Conservation (phyloP, 2,797 vertebrate genomes). For the Sebastes itinus region DNA sequence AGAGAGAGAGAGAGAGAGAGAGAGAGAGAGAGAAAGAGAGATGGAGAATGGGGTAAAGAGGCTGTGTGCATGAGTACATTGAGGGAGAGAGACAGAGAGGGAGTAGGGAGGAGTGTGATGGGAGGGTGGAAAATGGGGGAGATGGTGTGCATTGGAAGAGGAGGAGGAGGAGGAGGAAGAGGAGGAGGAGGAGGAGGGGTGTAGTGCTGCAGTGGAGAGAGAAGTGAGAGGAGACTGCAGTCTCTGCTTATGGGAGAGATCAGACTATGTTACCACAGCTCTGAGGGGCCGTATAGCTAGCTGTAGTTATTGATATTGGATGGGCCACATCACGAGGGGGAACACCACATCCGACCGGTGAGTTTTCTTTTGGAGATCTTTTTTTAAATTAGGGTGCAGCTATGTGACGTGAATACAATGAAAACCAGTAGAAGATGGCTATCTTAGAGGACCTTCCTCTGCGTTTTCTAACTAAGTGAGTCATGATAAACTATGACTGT, state of each 20-base stretch:
- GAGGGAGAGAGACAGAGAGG: slow-evolving; percentile 51
- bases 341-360: slow-evolving; percentile 75
- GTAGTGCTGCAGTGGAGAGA: slow-evolving; percentile 84
- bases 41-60: slow-evolving; percentile 43
- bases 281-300: slow-evolving; percentile 67
- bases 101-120: slow-evolving; percentile 53
- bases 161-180: slow-evolving; percentile 53
- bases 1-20: slow-evolving; percentile 9
- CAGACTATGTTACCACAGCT: slow-evolving; percentile 77
- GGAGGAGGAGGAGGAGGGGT: slow-evolving; percentile 50
- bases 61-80: slow-evolving; percentile 60
- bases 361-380: slow-evolving; percentile 51
- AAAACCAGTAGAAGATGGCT: not conserved
- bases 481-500: not conserved
- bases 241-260: slow-evolving; percentile 80
- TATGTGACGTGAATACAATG: not conserved
- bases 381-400: slow-evolving; percentile 4
- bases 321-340: slow-evolving; percentile 71
- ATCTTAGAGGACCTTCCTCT: not conserved
- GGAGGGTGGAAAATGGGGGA: slow-evolving; percentile 61
- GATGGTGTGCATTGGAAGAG: slow-evolving; percentile 64
- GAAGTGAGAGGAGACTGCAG: slow-evolving; percentile 86
- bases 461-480: slow-evolving; percentile 35
- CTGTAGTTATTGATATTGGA: slow-evolving; percentile 67
- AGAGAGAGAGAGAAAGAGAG: slow-evolving; percentile 24